Evolutionary conservation across 2,888 invertebrate species (phyloP).

Genomic region (Mythimna lalbum): DNA sequence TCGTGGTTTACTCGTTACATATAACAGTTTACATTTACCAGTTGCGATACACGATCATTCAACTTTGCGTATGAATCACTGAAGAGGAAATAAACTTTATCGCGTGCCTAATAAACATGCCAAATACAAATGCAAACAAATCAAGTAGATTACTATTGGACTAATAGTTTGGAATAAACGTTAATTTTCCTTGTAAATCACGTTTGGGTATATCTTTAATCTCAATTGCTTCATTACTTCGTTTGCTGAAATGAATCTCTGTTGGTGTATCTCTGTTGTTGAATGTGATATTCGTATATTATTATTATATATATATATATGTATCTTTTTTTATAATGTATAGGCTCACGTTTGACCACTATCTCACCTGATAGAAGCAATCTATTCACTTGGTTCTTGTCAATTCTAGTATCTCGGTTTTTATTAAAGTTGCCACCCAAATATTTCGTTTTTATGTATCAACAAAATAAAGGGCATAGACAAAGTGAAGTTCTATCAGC

Average conservation of each 20-base stretch:
- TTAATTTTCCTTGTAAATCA: conserved; percentile 23
- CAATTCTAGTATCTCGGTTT: too few species aligned
- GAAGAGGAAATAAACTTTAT: conserved; percentile 38
- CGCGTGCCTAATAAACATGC: conserved; percentile 47
- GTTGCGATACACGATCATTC: conserved; percentile 42
- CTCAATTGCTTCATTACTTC: conserved; percentile 3
- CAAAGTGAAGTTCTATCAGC: too few species aligned
- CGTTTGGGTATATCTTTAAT: conserved; percentile 20
- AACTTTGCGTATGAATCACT: conserved; percentile 49
- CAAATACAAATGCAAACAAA: conserved; percentile 44
- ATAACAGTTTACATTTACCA: conserved; percentile 34
- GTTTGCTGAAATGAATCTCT: background rate
- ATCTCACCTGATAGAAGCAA: too few species aligned
- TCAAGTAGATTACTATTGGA: conserved; percentile 26
- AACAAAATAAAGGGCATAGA: too few species aligned
- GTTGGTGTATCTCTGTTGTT: background rate
- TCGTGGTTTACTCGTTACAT: conserved; percentile 32
- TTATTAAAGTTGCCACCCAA: too few species aligned
- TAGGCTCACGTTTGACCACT: too few species aligned
- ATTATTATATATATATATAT: too few species aligned
- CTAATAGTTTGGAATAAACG: conserved; percentile 18
- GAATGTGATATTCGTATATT: too few species aligned
- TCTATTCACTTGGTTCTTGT: too few species aligned
- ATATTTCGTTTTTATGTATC: too few species aligned
- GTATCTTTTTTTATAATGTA: too few species aligned